Base-by-base conservation (phyloP, 2,888 invertebrate species). In the Anarsia innoxiella region DNA sequence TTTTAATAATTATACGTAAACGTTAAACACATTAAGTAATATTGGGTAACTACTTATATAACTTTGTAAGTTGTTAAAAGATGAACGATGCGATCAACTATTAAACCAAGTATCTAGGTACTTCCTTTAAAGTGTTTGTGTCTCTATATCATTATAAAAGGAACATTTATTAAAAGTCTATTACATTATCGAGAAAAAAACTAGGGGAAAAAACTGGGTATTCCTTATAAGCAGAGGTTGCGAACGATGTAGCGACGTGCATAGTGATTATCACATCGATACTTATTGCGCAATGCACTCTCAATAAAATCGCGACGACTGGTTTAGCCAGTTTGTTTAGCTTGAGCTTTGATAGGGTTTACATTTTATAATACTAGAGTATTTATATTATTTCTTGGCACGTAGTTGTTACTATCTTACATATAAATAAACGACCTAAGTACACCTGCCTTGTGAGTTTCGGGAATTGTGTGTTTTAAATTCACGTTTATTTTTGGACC, bases 241-340 rank as follows among this genome's bases (percentile, higher is more conserved):
- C 30, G 30, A 31, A 44, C 36, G 40, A 36, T 23, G 23, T n/a
- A n/a, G n/a, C n/a, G 43, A 52, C 53, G 53, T 62, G 60, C 56
- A 49, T 49, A 38, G 47, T 49, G 58, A 73, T 74, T 72, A 74
- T 72, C 72, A 67, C 69, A 59, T 68, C 55, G 49, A 51, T 45
- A 46, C 48, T 53, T 57, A 70, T 77, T 77, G 78, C 67, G 75
- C 73, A 73, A 40, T 37, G 34, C 56, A 68, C 58, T 65, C 61
- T 62, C 47, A 58, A 76, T 77, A 71, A 82, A 83, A 83, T 83
- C 82, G 77, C 71, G 55, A 65, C 75, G 65, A 79, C 80, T 59
- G 52, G 82, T 69, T 62, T 44, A 46, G 52, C 72, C 56, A 49
- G 71, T 65, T 57, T 15, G 8, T 14, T 33, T 46, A 35, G 44